Base-by-base conservation (phyloP, 2,113 vertebrate species). In the Neolamprologus longior region DNA sequence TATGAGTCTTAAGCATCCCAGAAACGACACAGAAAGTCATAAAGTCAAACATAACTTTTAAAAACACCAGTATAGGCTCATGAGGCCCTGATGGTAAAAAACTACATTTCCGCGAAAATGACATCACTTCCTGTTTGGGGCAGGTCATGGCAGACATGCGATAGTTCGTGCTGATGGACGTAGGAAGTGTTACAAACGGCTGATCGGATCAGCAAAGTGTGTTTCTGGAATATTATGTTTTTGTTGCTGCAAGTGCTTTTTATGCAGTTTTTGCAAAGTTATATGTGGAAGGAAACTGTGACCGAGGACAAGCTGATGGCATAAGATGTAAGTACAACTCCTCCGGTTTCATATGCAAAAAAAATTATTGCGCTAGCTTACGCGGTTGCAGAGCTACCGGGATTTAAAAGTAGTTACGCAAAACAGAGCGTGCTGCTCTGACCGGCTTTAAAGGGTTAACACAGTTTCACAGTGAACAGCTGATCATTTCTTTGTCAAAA, bases 111-210 rank as follows among this genome's bases (percentile, higher is more conserved):
- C 2, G 5, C 5, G 0, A 42, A 13, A 42, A 6, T 42, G 40
- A 42, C 12, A 0, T 42, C 40, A 42, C 40, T 42, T 42, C 12
- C 40, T 0, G 40, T 42, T 42, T 42, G 0, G 5, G 40, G 42
- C 42, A 45, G 42, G 1, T 1, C 42, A 45, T 45, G 42, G 42
- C 0, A 0, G 12, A 45, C 13, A 45, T 45, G 13, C 0, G 3
- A 7, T 0, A 14, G 13, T 45, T 45, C 0, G 0, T 0, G 0
- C 6, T 45, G 13, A 14, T 0, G 13, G 1, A 14, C 0, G 6
- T 45, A 45, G 42, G 13, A 45, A 45, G 13, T 45, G 42, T 4
- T 45, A 45, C 0, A 0, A 45, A 45, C 42, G 1, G 42, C 42
- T 14, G 42, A 14, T 45, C 42, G 42, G 42, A 45, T 14, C 42